These are phyloP conservation scores for Cantharis flavilabris DNA, from an alignment of 2,888 invertebrate species.

Conservation along the genomic window DNA sequence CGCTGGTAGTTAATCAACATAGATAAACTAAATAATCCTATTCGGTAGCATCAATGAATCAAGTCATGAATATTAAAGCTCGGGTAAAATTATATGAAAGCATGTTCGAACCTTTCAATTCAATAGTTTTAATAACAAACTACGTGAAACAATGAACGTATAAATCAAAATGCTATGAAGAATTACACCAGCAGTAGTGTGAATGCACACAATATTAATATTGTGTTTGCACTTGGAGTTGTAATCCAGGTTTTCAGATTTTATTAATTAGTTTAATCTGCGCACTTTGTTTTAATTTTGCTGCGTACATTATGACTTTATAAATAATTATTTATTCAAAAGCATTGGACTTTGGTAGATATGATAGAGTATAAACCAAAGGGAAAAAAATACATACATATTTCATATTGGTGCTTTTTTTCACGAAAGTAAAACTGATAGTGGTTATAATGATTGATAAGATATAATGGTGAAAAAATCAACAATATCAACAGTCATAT, in stretches of 20 bases:
- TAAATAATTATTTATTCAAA: too few relatives aligned
- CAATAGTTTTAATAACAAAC: neutral
- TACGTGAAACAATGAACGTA: neutral
- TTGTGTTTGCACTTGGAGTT: neutral
- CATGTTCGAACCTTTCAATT: neutral
- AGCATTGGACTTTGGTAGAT: too few relatives aligned
- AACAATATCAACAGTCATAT: too few relatives aligned
- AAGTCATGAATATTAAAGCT: neutral
- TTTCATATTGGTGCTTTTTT: too few relatives aligned
- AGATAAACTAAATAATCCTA: neutral
- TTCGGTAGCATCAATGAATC: neutral
- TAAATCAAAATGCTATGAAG: neutral
- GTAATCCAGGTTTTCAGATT: neutral
- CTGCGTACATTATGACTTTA: too few relatives aligned
- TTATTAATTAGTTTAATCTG: neutral
- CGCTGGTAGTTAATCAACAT: neutral
- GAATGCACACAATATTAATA: neutral
- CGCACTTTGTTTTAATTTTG: neutral
- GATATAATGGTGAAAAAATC: too few relatives aligned
- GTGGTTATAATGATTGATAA: too few relatives aligned
- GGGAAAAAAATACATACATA: too few relatives aligned
- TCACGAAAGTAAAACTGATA: too few relatives aligned
- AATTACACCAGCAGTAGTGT: neutral
- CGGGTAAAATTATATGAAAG: neutral
- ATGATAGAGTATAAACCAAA: too few relatives aligned